Conservation (phyloP, 64 coral and sea anemone species). For the Stichodactyla mertensii region DNA sequence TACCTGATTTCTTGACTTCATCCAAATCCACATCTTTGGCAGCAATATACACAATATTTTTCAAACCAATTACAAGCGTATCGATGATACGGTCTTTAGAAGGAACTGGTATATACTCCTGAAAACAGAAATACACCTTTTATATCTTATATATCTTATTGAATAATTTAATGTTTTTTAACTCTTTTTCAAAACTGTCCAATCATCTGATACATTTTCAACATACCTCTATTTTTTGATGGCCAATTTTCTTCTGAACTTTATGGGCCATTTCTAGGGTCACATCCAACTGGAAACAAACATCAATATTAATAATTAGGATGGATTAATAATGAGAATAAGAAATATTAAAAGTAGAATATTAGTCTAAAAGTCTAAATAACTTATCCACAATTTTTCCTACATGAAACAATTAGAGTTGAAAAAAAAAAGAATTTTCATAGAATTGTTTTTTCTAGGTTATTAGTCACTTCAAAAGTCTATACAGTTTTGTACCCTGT, state of each 20-base stretch:
- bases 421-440: no score
- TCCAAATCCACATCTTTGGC: slow-evolving; percentile 23
- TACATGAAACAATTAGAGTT: no score
- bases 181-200: not conserved
- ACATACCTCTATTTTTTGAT: not conserved
- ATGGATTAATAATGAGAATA: not conserved
- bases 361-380: no score
- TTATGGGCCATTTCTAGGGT: slow-evolving; percentile 37
- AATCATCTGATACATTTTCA: not conserved
- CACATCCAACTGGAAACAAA: slow-evolving; percentile 29
- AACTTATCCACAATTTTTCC: no score
- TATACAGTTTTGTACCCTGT: no score
- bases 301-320: not conserved
- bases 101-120: slow-evolving; percentile 33
- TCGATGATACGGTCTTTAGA: slow-evolving; percentile 10
- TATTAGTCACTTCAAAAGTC: no score
- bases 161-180: no score
- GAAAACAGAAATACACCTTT: not conserved
- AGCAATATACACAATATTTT: slow-evolving; percentile 44
- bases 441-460: no score
- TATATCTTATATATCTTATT: no score
- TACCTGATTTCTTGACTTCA: slow-evolving; percentile 15
- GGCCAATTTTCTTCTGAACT: not conserved
- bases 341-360: no score
- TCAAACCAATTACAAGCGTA: slow-evolving; percentile 28